A percentile compares a stretch with the other conserved stretches of the same genome.
Evolutionary conservation across 2,888 invertebrate genomes (phyloP).

Genomic region (Bimastos eiseni): DNA sequence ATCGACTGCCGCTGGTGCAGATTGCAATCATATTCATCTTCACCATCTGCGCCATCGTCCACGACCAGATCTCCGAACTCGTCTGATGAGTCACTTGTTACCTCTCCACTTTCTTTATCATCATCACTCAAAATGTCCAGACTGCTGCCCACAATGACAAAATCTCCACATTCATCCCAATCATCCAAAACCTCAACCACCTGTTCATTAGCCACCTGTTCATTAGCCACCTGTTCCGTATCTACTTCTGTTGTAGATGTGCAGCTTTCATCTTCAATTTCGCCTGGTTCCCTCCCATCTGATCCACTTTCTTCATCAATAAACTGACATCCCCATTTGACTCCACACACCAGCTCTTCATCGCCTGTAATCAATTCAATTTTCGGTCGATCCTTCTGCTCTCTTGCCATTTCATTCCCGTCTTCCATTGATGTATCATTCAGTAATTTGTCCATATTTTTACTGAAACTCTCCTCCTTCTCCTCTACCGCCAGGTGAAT

Average conservation of each 20-base stretch:
- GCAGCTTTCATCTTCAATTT: not conserved
- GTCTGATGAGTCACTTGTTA: not conserved
- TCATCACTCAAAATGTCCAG: not conserved
- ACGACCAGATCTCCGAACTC: not conserved
- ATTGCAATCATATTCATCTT: not conserved
- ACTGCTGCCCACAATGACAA: not conserved
- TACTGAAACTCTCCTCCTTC: not conserved
- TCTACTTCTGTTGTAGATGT: not conserved
- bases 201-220: not conserved
- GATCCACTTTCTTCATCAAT: not conserved
- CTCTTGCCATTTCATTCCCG: not conserved
- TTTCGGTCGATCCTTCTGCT: not conserved
- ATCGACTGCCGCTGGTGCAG: not conserved
- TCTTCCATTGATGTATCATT: not conserved
- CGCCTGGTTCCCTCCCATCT: not conserved
- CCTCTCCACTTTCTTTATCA: constrained; percentile 3
- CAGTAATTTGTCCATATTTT: not conserved
- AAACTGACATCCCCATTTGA: not conserved
- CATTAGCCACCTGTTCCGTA: not conserved
- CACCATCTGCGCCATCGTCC: not conserved
- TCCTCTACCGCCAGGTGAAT: not conserved
- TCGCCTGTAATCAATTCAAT: not conserved
- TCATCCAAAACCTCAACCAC: not conserved
- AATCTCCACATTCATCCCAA: not conserved
- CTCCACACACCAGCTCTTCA: not conserved